phyloP scores from a whole-genome alignment of 1,140 invertebrate species.

The Aphidius ervi region DNA sequence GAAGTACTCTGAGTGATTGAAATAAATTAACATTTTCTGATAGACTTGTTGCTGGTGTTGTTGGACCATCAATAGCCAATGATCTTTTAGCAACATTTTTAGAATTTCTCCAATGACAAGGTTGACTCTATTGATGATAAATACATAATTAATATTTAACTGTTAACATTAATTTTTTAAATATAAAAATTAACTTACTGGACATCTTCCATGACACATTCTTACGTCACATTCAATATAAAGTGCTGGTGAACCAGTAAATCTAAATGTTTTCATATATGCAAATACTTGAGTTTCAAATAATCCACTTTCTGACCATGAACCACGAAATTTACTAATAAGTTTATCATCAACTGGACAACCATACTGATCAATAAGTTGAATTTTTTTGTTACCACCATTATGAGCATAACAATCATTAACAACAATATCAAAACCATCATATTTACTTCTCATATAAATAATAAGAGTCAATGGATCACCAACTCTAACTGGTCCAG shows the following conservation, averaged over 20 bases:
- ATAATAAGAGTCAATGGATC: slow-evolving; percentile 89
- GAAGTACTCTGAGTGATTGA: slow-evolving; percentile 80
- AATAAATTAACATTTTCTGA: slow-evolving; percentile 88
- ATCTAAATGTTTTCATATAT: slow-evolving; percentile 93
- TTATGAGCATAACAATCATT: slow-evolving; percentile 94
- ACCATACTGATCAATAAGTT: slow-evolving; percentile 90
- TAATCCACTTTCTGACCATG: slow-evolving; percentile 85
- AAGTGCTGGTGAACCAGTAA: slow-evolving; percentile 86
- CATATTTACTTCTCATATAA: slow-evolving; percentile 91
- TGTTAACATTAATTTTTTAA: slow-evolving; percentile 2
- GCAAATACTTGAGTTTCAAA: slow-evolving; percentile 91
- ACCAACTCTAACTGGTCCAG: slow-evolving; percentile 84
- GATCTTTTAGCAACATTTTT: slow-evolving; percentile 71
- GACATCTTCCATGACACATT: slow-evolving; percentile 92
- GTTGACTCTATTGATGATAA: slow-evolving; percentile 69
- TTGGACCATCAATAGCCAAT: slow-evolving; percentile 48
- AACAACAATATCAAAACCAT: slow-evolving; percentile 93
- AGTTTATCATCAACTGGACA: slow-evolving; percentile 91
- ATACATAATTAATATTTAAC: slow-evolving; percentile 11
- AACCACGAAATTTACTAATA: slow-evolving; percentile 86
- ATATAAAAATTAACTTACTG: slow-evolving; percentile 59
- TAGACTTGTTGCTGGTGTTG: slow-evolving; percentile 50
- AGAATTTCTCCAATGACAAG: slow-evolving; percentile 87
- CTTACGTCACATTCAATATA: slow-evolving; percentile 93
- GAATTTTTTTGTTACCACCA: slow-evolving; percentile 85